Conservation (phyloP, 2,888 invertebrate genomes). For the Rotaria magnacalcarata region DNA sequence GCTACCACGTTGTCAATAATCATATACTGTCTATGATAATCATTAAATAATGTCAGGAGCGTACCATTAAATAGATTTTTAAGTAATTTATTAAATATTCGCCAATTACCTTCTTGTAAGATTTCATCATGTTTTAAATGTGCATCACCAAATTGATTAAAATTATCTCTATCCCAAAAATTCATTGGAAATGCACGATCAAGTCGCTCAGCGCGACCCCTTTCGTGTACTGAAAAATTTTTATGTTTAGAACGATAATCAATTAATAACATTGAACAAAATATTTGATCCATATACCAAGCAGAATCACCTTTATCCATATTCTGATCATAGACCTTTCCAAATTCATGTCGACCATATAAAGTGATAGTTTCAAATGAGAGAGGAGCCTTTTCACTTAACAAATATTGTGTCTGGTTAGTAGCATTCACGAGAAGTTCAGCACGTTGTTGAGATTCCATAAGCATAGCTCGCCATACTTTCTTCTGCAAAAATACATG, state of each 20-base stretch:
- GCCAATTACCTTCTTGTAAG: not conserved
- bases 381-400: not conserved
- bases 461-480: not conserved
- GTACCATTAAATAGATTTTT: not conserved
- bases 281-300: slow-evolving; percentile 31
- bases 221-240: not conserved
- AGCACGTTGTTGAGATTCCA: not conserved
- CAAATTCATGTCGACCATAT: not conserved
- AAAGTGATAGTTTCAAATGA: slow-evolving; percentile 2
- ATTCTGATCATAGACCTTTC: not conserved
- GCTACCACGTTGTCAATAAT: not conserved
- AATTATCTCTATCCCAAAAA: not conserved
- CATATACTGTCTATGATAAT: slow-evolving; percentile 27
- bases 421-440: not conserved
- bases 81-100: not conserved
- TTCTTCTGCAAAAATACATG: not conserved
- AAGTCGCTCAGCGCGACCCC: not conserved
- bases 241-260: not conserved
- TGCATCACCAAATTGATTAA: slow-evolving; percentile 7
- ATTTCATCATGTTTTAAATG: slow-evolving; percentile 30
- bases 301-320: slow-evolving; percentile 36
- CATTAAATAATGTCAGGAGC: not conserved
- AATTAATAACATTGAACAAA: not conserved
- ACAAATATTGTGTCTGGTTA: not conserved
- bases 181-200: slow-evolving; percentile 12